Base-by-base conservation (phyloP, 2,888 invertebrate genomes). In the Ecdyonurus torrentis region DNA sequence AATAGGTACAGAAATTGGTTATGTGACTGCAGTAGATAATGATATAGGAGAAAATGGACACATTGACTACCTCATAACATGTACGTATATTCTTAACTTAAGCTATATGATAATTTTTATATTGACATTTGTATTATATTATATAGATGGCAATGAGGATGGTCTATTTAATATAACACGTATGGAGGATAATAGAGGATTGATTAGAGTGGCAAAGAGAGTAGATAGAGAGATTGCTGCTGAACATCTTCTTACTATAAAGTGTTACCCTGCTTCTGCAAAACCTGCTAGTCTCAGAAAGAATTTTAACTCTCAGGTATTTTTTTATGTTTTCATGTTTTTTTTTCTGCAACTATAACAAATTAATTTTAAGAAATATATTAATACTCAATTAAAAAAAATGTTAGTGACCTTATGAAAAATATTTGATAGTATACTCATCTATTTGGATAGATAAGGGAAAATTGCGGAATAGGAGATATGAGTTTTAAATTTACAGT, bases 11-110 rank as follows among this genome's bases (percentile, higher is more conserved):
- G 75, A 81, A 2, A 81, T 90, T 10, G 89, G 87, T 0, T 77
- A 79, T 60, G 72, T 90, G 15, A 77, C 81, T 67, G 90, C 89
- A 0, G 74, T 85, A 22, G 90, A 91, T 70, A 84, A 85, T 69
- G 90, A 91, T 68, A 81, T 85, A 10, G 84, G 78, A 2, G 85
- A 85, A 10, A 89, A 89, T 72, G 87, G 87, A 0, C 82, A 81
- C 64, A 83, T 89, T 64, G 86, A 87, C 69, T 89, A 89, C 68
- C 76, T 79, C 0, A 86, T 90, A 19, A 84, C 81, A 62, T 83
- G 82, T 82, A 72, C 69, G 71, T 67, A 7, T 37, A 20, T 50
- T 23, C 22, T 1, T 23, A 50, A 20, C 22, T 25, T 25, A n/a
- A 50, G 2, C 18, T 0, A 15, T 25, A 20, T 7, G 1, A n/a